These are phyloP conservation scores for Yponomeuta sedellus DNA, from an alignment of 2,888 invertebrate species.

Conservation along the genomic window DNA sequence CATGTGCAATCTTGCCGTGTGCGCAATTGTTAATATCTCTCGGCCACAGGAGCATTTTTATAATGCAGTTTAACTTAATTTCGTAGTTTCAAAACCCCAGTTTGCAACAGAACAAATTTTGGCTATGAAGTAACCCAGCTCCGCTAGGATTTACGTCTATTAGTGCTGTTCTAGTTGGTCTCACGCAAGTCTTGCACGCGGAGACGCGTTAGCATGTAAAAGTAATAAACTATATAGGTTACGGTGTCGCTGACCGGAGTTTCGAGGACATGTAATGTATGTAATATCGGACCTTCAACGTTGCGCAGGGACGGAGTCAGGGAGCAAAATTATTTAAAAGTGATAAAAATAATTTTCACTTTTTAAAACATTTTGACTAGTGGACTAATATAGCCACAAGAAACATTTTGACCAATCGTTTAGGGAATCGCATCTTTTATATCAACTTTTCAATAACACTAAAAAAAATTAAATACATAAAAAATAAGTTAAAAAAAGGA, in stretches of 20 bases:
- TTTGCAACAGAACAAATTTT: neutral
- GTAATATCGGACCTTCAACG: slow-evolving; percentile 30
- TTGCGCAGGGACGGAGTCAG: slow-evolving; percentile 26
- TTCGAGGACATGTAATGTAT: slow-evolving; percentile 30
- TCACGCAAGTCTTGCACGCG: neutral
- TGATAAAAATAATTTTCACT: neutral
- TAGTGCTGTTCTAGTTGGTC: neutral
- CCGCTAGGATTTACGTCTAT: neutral
- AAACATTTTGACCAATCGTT: too few species aligned
- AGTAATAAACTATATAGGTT: slow-evolving; percentile 29
- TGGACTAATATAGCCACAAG: too few species aligned
- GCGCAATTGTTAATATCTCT: too few species aligned
- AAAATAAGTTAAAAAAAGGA: too few species aligned
- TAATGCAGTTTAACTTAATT: too few species aligned
- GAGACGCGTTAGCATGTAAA: slow-evolving; percentile 13
- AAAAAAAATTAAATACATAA: too few species aligned
- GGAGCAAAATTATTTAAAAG: neutral
- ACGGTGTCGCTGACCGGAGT: slow-evolving; percentile 31
- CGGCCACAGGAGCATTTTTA: too few species aligned
- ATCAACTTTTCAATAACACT: too few species aligned
- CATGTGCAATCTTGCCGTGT: too few species aligned
- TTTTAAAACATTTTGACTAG: too few species aligned
- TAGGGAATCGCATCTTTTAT: too few species aligned
- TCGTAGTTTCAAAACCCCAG: too few species aligned
- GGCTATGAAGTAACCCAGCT: neutral